Evolutionary conservation across 2,888 invertebrate genomes (phyloP).

Genomic region (Dicranocentrus wangi): DNA sequence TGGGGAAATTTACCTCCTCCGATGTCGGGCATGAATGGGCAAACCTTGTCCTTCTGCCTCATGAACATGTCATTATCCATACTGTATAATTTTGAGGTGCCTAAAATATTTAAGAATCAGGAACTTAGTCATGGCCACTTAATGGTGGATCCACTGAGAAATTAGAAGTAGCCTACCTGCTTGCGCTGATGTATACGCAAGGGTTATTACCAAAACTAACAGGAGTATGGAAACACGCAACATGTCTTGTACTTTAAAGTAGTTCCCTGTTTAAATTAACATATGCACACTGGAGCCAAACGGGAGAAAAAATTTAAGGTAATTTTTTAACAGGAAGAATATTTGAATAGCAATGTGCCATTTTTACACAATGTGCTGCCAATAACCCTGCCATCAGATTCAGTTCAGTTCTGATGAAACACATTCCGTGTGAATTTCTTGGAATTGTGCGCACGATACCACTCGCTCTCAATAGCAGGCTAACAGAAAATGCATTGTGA

Average conservation of each 20-base stretch:
- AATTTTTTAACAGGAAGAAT: no score
- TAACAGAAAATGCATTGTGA: no score
- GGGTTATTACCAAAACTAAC: not conserved
- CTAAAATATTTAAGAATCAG: not conserved
- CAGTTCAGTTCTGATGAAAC: no score
- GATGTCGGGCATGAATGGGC: slow-evolving; percentile 24
- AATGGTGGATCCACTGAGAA: no score
- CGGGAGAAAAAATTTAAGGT: no score
- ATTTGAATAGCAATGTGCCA: no score
- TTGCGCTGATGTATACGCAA: not conserved
- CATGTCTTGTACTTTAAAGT: not conserved
- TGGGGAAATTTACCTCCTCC: not conserved
- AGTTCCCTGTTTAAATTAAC: not conserved
- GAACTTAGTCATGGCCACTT: not conserved
- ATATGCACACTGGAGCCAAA: not conserved
- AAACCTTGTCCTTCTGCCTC: slow-evolving; percentile 3
- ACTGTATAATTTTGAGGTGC: slow-evolving; percentile 22
- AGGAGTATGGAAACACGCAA: no score
- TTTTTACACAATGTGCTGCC: no score
- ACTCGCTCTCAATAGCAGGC: no score
- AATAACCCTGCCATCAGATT: no score
- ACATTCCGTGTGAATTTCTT: no score
- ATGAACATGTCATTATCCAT: slow-evolving; percentile 20
- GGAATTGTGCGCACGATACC: no score
- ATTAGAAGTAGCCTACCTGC: not conserved